phyloP scores from a whole-genome alignment of 2,888 invertebrate genomes.

The Tetragonisca angustula region DNA sequence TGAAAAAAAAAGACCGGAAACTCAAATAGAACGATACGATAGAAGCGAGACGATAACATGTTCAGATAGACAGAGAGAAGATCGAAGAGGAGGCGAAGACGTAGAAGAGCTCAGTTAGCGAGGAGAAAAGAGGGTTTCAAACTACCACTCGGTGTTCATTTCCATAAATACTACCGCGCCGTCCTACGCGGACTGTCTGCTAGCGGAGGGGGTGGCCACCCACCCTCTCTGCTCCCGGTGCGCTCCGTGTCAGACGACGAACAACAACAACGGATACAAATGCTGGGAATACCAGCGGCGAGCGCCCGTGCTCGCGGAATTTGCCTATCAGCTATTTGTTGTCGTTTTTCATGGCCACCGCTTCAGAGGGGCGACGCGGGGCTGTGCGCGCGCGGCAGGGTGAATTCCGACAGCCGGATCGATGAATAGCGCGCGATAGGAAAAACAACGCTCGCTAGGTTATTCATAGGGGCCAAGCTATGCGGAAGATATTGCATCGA shows the following conservation, averaged over 20 bases:
- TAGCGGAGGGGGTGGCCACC: constrained; percentile 51
- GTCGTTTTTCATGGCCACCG: constrained; percentile 5
- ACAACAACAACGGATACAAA: constrained; percentile 28
- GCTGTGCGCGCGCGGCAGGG: background rate
- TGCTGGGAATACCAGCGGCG: constrained; percentile 6
- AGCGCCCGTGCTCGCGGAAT: constrained; percentile 14
- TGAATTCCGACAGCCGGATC: background rate
- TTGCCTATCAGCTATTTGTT: constrained; percentile 39
- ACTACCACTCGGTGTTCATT: constrained; percentile 78
- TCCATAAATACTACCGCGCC: constrained; percentile 79
- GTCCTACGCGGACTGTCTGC: constrained; percentile 68
- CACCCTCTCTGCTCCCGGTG: constrained; percentile 27
- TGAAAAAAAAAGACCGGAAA: too few relatives aligned
- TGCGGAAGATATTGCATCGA: background rate
- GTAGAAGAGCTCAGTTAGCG: constrained; percentile 15
- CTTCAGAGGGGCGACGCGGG: background rate
- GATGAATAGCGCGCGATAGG: background rate
- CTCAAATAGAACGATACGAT: background rate
- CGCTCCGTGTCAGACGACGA: constrained; percentile 4
- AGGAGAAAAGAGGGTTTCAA: constrained; percentile 70
- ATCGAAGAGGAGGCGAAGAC: background rate
- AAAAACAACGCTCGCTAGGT: constrained; percentile 2
- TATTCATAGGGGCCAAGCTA: constrained; percentile 12
- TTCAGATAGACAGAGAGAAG: background rate
- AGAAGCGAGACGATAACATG: background rate